Evolutionary conservation across 2,888 invertebrate genomes (phyloP).

Genomic region (Abrostola tripartita): DNA sequence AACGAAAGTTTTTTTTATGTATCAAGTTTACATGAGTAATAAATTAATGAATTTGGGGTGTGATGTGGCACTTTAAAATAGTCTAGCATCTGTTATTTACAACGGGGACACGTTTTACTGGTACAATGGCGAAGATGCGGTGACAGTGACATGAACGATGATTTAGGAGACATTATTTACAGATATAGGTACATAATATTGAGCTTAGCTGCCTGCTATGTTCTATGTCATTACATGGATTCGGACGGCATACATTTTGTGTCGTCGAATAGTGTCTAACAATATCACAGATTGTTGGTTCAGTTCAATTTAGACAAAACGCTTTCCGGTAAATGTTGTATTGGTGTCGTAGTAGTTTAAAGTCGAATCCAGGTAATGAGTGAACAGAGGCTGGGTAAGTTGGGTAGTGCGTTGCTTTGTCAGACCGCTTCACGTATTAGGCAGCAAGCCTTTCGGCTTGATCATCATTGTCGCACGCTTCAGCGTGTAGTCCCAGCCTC

Average conservation of each 20-base stretch:
- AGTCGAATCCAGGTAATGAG: conserved; percentile 79
- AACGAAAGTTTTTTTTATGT: conserved; percentile 79
- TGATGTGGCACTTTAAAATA: conserved; percentile 78
- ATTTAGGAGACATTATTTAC: conserved; percentile 75
- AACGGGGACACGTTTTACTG: conserved; percentile 58
- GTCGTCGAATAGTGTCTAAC: conserved; percentile 30
- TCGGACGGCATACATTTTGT: conserved; percentile 50
- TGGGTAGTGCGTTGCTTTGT: conserved; percentile 44
- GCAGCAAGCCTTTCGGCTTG: conserved; percentile 91
- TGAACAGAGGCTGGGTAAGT: conserved; percentile 76
- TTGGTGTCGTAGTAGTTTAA: conserved; percentile 10
- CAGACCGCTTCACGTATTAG: conserved; percentile 78
- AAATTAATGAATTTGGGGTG: conserved; percentile 85
- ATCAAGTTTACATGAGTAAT: conserved; percentile 82
- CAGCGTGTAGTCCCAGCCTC: conserved; percentile 97
- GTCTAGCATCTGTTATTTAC: conserved; percentile 74
- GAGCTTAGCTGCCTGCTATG: conserved; percentile 77
- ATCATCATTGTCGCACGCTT: conserved; percentile 98
- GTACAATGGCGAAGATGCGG: conserved; percentile 59
- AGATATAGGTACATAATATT: conserved; percentile 73
- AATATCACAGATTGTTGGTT: conserved; percentile 60
- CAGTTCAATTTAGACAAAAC: conserved; percentile 51
- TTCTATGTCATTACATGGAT: conserved; percentile 79
- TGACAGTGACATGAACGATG: conserved; percentile 64
- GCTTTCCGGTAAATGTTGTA: conserved; percentile 11